Evolutionary conservation across 2,888 invertebrate species (phyloP).

Genomic region (Aspidiotus rigidus): DNA sequence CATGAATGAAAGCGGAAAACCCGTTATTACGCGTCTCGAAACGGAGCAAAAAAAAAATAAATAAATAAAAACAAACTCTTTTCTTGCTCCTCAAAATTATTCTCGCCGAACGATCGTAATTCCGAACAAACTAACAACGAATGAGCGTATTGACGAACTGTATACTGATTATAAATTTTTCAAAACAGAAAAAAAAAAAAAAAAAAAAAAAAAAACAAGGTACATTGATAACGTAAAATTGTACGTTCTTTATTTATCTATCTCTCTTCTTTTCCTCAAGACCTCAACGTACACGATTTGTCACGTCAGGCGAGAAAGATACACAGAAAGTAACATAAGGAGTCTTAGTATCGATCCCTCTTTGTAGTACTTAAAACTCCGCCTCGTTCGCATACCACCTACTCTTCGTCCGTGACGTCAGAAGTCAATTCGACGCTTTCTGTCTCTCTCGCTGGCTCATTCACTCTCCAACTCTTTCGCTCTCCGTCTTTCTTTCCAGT

Average conservation of each 20-base stretch:
- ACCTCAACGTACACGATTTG: slow-evolving; percentile 5
- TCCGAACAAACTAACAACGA: no score
- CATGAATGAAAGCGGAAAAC: not conserved
- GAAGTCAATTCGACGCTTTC: slow-evolving; percentile 14
- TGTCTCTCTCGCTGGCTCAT: not conserved
- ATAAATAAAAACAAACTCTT: no score
- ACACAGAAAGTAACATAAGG: slow-evolving; percentile 10
- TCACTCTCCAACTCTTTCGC: not conserved
- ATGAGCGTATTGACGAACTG: no score
- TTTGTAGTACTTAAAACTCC: slow-evolving; percentile 3
- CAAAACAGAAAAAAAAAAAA: no score
- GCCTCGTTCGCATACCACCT: slow-evolving; percentile 13
- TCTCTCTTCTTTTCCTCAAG: no score
- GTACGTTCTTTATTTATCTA: no score
- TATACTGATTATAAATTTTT: no score
- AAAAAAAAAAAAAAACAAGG: no score
- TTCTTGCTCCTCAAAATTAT: no score
- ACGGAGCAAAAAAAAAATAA: no score
- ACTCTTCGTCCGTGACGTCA: slow-evolving; percentile 15
- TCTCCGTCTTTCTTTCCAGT: not conserved
- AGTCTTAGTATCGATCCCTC: slow-evolving; percentile 16
- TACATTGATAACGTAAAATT: no score
- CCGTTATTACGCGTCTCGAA: not conserved
- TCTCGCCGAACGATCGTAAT: no score
- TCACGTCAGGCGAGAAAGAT: slow-evolving; percentile 10